Evolutionary conservation across 2,113 vertebrate genomes (phyloP).

Genomic region (Tricholaema leucomelas): DNA sequence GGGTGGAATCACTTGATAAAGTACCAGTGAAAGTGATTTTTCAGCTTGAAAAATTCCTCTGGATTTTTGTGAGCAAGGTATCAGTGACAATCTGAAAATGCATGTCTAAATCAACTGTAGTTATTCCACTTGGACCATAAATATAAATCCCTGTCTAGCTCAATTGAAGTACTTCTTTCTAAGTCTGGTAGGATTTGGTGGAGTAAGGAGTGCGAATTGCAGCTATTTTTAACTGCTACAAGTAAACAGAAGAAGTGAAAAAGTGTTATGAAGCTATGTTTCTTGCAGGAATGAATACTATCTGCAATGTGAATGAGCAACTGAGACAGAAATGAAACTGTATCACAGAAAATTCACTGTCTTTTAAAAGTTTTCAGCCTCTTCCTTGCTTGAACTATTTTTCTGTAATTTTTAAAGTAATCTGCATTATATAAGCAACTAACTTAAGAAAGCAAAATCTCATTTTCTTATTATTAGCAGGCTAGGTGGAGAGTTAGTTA

Average conservation of each 20-base stretch:
- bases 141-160: background rate
- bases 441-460: background rate
- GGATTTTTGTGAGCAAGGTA: background rate
- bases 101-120: background rate
- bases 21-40: background rate
- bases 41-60: background rate
- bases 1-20: accelerated
- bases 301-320: background rate
- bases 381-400: background rate
- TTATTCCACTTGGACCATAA: background rate
- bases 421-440: background rate
- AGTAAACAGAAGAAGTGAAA: background rate
- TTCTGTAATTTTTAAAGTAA: background rate
- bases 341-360: background rate
- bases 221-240: background rate
- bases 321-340: background rate
- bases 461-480: background rate
- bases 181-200: background rate
- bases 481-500: background rate
- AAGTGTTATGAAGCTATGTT: background rate
- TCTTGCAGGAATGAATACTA: background rate
- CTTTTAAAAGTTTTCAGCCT: background rate
- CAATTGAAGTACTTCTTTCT: accelerated
- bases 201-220: background rate
- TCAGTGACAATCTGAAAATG: constrained; percentile 6